Evolutionary conservation across 2,888 invertebrate genomes (phyloP).

Genomic region (Prosapia bicincta): DNA sequence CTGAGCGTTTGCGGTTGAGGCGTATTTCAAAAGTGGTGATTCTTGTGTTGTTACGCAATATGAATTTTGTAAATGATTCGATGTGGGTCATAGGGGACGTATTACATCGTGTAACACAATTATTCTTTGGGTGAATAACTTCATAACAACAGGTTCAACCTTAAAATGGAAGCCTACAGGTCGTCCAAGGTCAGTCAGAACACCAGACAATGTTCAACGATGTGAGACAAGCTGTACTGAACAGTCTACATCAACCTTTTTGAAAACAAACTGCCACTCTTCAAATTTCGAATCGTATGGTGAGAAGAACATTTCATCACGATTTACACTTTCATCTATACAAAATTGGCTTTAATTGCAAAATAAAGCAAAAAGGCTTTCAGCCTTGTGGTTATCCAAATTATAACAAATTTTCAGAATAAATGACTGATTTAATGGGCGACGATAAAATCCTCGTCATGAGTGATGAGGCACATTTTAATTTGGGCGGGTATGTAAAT

Average conservation of each 20-base stretch:
- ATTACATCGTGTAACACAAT: neutral
- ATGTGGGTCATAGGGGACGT: slow-evolving; percentile 3
- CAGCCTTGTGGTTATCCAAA: neutral
- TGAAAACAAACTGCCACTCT: neutral
- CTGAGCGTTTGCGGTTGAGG: slow-evolving; percentile 13
- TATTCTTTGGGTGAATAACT: neutral
- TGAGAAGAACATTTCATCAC: neutral
- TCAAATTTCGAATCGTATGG: neutral
- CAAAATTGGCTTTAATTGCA: neutral
- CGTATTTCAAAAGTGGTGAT: slow-evolving; percentile 16
- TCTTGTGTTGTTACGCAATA: slow-evolving; percentile 19
- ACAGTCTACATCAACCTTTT: neutral
- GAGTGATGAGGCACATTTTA: neutral
- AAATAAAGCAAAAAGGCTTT: no score
- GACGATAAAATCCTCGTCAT: neutral
- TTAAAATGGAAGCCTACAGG: neutral
- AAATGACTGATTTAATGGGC: neutral
- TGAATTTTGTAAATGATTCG: slow-evolving; percentile 37
- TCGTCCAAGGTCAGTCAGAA: neutral
- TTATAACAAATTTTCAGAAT: neutral
- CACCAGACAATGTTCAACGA: neutral
- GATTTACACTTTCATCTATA: neutral
- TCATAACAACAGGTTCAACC: neutral
- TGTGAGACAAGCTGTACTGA: neutral
- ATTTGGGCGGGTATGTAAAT: neutral